Conservation (phyloP, 2,888 invertebrate genomes). For the Drosophila leonis region DNA sequence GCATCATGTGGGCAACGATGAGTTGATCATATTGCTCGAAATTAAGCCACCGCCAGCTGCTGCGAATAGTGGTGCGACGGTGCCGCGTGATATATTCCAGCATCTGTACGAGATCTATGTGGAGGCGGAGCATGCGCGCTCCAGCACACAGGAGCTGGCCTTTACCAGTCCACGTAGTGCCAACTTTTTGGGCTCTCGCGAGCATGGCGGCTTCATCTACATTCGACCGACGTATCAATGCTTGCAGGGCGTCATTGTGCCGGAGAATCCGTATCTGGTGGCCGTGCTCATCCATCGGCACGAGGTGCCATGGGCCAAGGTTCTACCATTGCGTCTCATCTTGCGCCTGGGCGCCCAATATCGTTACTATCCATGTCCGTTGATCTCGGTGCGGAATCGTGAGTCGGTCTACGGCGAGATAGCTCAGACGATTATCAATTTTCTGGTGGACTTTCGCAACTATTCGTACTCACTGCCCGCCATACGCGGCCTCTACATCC, state of each 20-base stretch:
- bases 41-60: slow-evolving; percentile 86
- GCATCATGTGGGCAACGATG: slow-evolving; percentile 93
- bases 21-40: slow-evolving; percentile 91
- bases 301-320: slow-evolving; percentile 88
- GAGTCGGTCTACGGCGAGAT: slow-evolving; percentile 94
- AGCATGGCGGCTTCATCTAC: slow-evolving; percentile 93
- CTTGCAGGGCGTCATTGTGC: slow-evolving; percentile 90
- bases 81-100: slow-evolving; percentile 90
- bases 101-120: slow-evolving; percentile 91
- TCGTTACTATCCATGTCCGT: slow-evolving; percentile 93
- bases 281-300: slow-evolving; percentile 92
- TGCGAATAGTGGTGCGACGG: slow-evolving; percentile 26
- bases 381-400: slow-evolving; percentile 91
- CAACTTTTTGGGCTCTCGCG: slow-evolving; percentile 88
- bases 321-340: slow-evolving; percentile 91
- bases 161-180: slow-evolving; percentile 87
- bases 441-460: slow-evolving; percentile 93
- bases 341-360: slow-evolving; percentile 93
- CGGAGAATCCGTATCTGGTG: slow-evolving; percentile 91
- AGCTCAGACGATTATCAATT: slow-evolving; percentile 94
- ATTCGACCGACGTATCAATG: slow-evolving; percentile 93
- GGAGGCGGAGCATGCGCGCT: slow-evolving; percentile 88
- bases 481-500: slow-evolving; percentile 91
- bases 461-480: slow-evolving; percentile 92
- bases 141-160: slow-evolving; percentile 89